Evolutionary conservation across 2,888 invertebrate genomes (phyloP).

Genomic region (Orthosia gothica): DNA sequence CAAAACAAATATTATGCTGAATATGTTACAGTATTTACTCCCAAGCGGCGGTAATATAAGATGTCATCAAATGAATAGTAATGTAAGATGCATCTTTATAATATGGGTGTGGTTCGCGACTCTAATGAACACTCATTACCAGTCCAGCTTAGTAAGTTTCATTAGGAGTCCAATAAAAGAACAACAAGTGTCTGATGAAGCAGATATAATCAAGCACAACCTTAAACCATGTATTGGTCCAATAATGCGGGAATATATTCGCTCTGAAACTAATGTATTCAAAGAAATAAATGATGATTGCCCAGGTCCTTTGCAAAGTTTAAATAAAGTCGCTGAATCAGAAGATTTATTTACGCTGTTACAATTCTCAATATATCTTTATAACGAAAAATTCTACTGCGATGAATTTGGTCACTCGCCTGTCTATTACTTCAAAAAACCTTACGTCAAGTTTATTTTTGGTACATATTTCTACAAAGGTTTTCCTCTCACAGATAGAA

Average conservation of each 20-base stretch:
- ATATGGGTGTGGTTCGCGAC: slow-evolving; percentile 67
- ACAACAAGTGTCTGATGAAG: slow-evolving; percentile 56
- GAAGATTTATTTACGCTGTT: not conserved
- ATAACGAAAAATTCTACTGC: slow-evolving; percentile 24
- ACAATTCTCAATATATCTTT: slow-evolving; percentile 1
- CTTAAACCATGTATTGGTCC: slow-evolving; percentile 31
- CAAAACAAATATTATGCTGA: slow-evolving; percentile 35
- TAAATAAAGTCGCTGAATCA: not conserved
- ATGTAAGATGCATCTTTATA: slow-evolving; percentile 28
- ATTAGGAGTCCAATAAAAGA: slow-evolving; percentile 61
- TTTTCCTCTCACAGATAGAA: slow-evolving; percentile 43
- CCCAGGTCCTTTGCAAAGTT: not conserved
- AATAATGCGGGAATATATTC: not conserved
- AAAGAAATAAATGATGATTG: not conserved
- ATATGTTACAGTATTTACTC: slow-evolving; percentile 38
- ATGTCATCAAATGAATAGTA: not conserved
- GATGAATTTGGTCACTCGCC: slow-evolving; percentile 32
- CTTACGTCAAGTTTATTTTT: slow-evolving; percentile 30
- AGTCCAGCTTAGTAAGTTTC: slow-evolving; percentile 70
- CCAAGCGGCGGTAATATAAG: slow-evolving; percentile 30
- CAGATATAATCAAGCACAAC: slow-evolving; percentile 6
- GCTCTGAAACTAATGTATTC: slow-evolving; percentile 12
- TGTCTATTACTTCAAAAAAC: slow-evolving; percentile 43
- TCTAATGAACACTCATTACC: slow-evolving; percentile 67
- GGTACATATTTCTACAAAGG: slow-evolving; percentile 59